These are phyloP conservation scores for Ochlodes sylvanus DNA, from an alignment of 2,888 invertebrate species.

Conservation along the genomic window DNA sequence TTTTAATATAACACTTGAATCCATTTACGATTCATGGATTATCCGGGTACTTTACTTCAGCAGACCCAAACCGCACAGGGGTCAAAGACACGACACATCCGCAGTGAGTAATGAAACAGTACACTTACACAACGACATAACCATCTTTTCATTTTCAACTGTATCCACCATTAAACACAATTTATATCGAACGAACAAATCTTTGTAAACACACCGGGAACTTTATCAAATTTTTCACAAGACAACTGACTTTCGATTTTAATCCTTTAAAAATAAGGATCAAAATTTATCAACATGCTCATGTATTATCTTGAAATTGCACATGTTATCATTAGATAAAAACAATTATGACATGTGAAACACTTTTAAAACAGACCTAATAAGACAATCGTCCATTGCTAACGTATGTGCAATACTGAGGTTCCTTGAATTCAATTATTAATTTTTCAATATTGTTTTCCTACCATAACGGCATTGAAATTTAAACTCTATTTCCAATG, in stretches of 20 bases:
- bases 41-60: background rate
- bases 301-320: constrained; percentile 1
- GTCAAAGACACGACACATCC: background rate
- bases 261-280: background rate
- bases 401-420: constrained; percentile 6
- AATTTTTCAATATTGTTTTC: constrained; percentile 18
- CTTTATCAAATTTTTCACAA: constrained; percentile 5
- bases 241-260: background rate
- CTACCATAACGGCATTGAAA: background rate
- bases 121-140: background rate
- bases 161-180: constrained; percentile 9
- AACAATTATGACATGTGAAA: background rate
- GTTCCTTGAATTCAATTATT: background rate
- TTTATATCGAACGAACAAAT: background rate
- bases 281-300: background rate
- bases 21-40: too few species aligned
- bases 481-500: constrained; percentile 34
- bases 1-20: too few species aligned
- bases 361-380: background rate
- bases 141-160: constrained; percentile 7
- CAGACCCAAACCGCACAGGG: background rate
- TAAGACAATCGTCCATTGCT: background rate
- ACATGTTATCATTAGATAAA: constrained; percentile 7
- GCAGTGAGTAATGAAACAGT: background rate
- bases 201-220: constrained; percentile 7